These are phyloP conservation scores for Burhinus bistriatus DNA, from an alignment of 2,113 vertebrate species.

Conservation along the genomic window DNA sequence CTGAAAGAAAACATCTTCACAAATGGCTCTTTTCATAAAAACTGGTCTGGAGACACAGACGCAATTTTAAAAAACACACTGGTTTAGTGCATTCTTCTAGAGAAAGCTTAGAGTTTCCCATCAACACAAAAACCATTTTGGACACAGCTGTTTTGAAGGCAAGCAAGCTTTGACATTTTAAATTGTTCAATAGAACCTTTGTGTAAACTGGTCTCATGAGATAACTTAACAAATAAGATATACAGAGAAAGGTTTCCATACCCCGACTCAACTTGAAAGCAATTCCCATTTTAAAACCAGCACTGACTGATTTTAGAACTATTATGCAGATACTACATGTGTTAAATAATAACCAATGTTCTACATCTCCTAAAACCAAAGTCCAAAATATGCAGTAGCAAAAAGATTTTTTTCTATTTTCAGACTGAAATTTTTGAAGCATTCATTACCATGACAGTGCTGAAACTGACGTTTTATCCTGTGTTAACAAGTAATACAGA, in stretches of 20 bases:
- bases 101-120: neutral
- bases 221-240: neutral
- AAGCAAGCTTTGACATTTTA: neutral
- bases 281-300: neutral
- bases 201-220: neutral
- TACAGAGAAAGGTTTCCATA: neutral
- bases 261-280: neutral
- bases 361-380: neutral
- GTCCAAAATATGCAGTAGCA: neutral
- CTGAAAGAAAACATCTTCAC: neutral
- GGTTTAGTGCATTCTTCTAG: neutral
- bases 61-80: neutral
- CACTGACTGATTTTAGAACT: neutral
- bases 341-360: neutral
- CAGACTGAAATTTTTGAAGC: neutral
- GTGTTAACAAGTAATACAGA: neutral
- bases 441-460: neutral
- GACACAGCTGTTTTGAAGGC: neutral
- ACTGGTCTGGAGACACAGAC: neutral
- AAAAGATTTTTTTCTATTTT: neutral
- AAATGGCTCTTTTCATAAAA: neutral
- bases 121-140: neutral
- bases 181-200: neutral
- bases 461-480: neutral
- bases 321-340: neutral